Evolutionary conservation across 2,113 vertebrate genomes (phyloP).

Genomic region (Ptyas mucosa): DNA sequence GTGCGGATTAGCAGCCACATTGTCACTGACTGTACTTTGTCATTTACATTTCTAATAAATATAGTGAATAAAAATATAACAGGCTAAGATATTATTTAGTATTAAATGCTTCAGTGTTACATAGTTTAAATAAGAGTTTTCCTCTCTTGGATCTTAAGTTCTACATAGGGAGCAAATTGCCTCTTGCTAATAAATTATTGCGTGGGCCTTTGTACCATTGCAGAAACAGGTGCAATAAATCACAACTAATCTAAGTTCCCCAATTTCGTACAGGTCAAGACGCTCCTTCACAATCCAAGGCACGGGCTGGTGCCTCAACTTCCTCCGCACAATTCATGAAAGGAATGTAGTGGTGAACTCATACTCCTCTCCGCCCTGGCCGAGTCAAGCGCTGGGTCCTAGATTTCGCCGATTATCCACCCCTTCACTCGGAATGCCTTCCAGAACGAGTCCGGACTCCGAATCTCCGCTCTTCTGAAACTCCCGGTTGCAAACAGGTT

Average conservation of each 20-base stretch:
- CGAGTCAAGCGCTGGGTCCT: background rate
- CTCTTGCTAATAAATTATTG: background rate
- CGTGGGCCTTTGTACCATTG: background rate
- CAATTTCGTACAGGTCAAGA: background rate
- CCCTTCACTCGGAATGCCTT: background rate
- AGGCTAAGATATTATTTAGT: background rate
- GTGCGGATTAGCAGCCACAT: background rate
- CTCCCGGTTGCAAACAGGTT: background rate
- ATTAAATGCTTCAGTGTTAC: background rate
- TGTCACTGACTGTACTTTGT: background rate
- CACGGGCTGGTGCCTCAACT: constrained; percentile 14
- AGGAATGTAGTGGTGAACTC: constrained; percentile 43
- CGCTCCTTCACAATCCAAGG: background rate
- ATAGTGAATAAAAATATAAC: too few relatives aligned
- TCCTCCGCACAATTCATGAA: constrained; percentile 27
- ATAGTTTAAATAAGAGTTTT: background rate
- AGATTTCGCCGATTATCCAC: background rate
- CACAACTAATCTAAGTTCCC: background rate
- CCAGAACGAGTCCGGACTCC: background rate
- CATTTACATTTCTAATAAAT: background rate
- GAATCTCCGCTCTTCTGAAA: background rate
- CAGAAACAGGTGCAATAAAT: background rate
- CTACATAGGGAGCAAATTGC: background rate
- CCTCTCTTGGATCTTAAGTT: background rate
- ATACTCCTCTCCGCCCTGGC: background rate